These are phyloP conservation scores for Lasioglossum leucozonium DNA, from an alignment of 2,888 invertebrate species.

Conservation along the genomic window DNA sequence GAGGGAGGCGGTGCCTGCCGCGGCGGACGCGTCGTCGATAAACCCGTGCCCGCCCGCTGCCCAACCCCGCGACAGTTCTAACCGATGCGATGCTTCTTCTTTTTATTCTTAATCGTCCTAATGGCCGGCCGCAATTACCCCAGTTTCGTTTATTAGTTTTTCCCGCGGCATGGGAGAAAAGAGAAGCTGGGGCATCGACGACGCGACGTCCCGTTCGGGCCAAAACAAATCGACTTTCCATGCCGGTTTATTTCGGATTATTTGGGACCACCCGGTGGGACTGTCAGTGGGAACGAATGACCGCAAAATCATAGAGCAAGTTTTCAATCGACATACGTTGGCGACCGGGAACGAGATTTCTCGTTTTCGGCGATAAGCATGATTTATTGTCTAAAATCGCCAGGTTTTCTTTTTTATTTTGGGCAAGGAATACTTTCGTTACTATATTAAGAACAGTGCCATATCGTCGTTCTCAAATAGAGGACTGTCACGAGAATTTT, in stretches of 20 bases:
- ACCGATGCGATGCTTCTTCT: slow-evolving; percentile 44
- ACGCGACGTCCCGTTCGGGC: slow-evolving; percentile 18
- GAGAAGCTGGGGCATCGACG: background rate
- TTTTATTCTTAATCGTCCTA: slow-evolving; percentile 54
- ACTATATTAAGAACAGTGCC: too few relatives aligned
- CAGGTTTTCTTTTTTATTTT: too few relatives aligned
- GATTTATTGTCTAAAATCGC: too few relatives aligned
- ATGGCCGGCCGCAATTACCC: slow-evolving; percentile 54
- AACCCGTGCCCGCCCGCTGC: background rate
- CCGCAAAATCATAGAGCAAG: too few relatives aligned
- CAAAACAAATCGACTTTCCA: slow-evolving; percentile 35
- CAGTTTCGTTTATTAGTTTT: slow-evolving; percentile 56
- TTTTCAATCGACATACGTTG: too few relatives aligned
- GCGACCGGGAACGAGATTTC: too few relatives aligned
- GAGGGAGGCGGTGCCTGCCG: background rate
- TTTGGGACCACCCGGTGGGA: background rate
- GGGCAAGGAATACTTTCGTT: too few relatives aligned
- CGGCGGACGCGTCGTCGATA: slow-evolving; percentile 24
- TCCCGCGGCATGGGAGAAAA: slow-evolving; percentile 1
- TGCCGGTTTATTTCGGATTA: background rate
- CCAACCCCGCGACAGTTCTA: slow-evolving; percentile 27
- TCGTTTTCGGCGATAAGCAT: too few relatives aligned
- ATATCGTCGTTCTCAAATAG: too few relatives aligned
- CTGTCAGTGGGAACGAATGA: too few relatives aligned
- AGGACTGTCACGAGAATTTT: too few relatives aligned